Conservation (phyloP, 2,113 vertebrate genomes). For the Psephotus haematonotus region DNA sequence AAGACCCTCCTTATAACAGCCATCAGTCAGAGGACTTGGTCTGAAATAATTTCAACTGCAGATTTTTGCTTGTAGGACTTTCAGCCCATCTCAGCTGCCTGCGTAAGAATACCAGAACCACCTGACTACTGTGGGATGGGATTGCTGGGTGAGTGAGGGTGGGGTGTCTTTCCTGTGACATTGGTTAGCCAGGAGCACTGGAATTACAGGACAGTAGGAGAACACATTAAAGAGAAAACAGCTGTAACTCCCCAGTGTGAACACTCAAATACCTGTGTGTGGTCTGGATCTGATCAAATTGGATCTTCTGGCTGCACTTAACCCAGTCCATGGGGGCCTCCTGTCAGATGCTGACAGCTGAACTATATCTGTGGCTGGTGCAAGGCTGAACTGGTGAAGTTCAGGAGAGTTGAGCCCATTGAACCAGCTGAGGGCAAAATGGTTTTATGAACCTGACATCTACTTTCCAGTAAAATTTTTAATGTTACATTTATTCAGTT, state of each 20-base stretch:
- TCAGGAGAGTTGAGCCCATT: not conserved
- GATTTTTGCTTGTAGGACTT: not conserved
- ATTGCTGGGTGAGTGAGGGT: not conserved
- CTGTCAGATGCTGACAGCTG: not conserved
- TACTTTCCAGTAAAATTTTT: conserved; percentile 8
- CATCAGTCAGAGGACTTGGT: not conserved
- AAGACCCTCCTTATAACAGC: not conserved
- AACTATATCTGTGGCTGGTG: not conserved
- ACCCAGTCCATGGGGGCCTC: not conserved
- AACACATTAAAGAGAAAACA: rapidly evolving
- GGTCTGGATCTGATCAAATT: not conserved
- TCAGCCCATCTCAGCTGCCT: not conserved
- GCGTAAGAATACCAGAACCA: not conserved
- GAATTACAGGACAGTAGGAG: not conserved
- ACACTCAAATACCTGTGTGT: too few species aligned
- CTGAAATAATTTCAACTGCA: not conserved
- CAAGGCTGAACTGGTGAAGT: not conserved
- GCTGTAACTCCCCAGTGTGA: rapidly evolving
- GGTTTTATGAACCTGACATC: not conserved
- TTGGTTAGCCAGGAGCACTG: not conserved
- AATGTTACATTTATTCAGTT: conserved; percentile 11
- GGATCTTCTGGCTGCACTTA: not conserved
- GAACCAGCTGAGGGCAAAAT: not conserved
- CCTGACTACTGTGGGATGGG: not conserved
- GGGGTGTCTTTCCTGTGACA: not conserved